phyloP scores from a whole-genome alignment of 2,113 vertebrate species.

The Circaetus gallicus region DNA sequence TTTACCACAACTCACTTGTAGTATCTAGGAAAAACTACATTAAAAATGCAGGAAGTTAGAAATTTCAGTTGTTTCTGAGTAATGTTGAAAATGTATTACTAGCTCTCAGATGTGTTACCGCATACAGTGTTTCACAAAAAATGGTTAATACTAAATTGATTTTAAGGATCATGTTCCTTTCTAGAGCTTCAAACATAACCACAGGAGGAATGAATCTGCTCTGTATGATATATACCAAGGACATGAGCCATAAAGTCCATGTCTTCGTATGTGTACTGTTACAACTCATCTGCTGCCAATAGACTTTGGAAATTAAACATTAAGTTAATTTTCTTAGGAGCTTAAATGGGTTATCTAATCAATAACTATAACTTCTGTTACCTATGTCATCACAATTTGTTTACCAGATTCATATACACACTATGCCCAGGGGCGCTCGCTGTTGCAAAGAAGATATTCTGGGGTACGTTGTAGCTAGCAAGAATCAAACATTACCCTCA shows the following conservation, averaged over 20 bases:
- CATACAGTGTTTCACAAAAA: neutral
- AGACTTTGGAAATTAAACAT: neutral
- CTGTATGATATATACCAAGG: neutral
- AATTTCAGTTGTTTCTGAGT: neutral
- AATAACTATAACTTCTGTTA: neutral
- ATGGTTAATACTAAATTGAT: neutral
- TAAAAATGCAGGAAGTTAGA: neutral
- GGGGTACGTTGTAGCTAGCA: neutral
- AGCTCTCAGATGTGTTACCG: neutral
- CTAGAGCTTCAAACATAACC: neutral
- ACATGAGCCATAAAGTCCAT: neutral
- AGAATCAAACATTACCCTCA: neutral
- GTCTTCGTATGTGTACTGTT: neutral
- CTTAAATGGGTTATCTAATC: neutral
- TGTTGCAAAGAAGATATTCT: neutral
- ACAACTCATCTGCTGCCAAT: neutral
- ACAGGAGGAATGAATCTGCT: neutral
- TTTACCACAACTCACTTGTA: neutral
- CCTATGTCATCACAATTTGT: fast-evolving
- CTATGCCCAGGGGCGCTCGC: fast-evolving
- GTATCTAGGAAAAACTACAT: neutral
- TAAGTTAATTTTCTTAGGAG: neutral
- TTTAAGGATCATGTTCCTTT: neutral
- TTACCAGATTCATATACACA: neutral
- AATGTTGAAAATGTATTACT: neutral